Base-by-base conservation (phyloP, 2,113 vertebrate genomes). In the Mesoclemmys tuberculata region DNA sequence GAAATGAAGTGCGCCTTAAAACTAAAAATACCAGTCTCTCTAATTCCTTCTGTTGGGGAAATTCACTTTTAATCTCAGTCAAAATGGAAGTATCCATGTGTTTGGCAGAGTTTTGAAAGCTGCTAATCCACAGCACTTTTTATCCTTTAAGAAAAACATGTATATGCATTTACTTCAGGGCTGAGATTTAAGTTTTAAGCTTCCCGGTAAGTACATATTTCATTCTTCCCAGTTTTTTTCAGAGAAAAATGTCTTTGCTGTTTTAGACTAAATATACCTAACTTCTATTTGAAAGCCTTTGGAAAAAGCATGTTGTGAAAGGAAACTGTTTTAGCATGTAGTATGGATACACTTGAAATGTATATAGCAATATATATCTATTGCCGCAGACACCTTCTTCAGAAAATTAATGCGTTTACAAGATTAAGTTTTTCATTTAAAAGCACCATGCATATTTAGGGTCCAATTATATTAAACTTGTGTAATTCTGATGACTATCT, bases 301-400 rank as follows among this genome's bases (percentile, higher is more conserved):
- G 88, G 41, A 88, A 93, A 93, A 78, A 89, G 49, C 3, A 82
- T 2, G 92, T 96, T 96, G 96, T 96, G 94, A 97, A 94, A 95
- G 95, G 93, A 97, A 94, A 96, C 87, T 97, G 93, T 94, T 95
- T 71, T 35, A 77, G 56, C 77, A 49, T 96, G 92, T 95, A 90
- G 90, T 82, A 89, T 82, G 94, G 93, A 96, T 85, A 92, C 48
- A 84, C 89, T 96, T 94, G 82, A 95, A 93, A 48, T 80, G 55
- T 10, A 93, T 87, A 94, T 93, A 41, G 51, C 51, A 13, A 52
- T 94, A 56, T 88, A 90, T 91, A 89, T 46, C 92, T 92, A 74
- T 80, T 93, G 96, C 92, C 87, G 94, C 38, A 89, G 82, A 90
- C 85, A 89, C 61, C 85, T 54, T 11, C 48, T 89, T 86, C 38